Evolutionary conservation across 2,113 vertebrate genomes (phyloP), one percentile per base, ranked within the genome.

Genomic region (Spilogale gracilis): DNA sequence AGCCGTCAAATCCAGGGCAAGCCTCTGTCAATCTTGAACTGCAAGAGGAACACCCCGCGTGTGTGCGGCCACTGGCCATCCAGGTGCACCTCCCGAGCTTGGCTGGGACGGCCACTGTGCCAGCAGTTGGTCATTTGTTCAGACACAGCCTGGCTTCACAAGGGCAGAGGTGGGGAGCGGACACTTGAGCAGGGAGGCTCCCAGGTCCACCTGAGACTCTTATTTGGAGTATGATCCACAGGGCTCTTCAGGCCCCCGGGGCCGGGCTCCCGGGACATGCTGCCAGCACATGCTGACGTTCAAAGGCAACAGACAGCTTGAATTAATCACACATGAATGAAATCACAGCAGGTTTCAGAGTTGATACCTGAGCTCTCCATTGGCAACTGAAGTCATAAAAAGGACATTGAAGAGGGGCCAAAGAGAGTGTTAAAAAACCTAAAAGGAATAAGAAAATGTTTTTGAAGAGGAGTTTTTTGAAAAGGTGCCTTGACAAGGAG

Each of bases 381-480:
- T 78, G 94, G 91, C 65, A 87, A 73, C 48, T 60, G 52, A 69
- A 93, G 85, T 87, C 61, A 65, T 93, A 48, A 94, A 94, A 85
- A 78, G 30, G 30, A 20, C 73, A 92, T 8, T 94, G 96, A 94
- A 83, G 65, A 87, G 43, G 21, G 45, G 84, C 95, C 92, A 92
- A 71, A 89, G 73, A 93, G 65, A 94, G 54, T 90, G 94, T 82
- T 93, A 89, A 78, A 79, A 94, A 94, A 80, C 27, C 73, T 86
- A 21, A 83, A 67, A 92, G 56, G 63, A 97, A 80, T 61, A 79
- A 91, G 94, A 90, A 92, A 89, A 80, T 38, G 32, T 21, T 58
- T 60, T 87, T 88, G 89, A 93, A 94, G 85, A 87, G 58, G 52
- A 48, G 16, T 56, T 45, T 86, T 94, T 83, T 65, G 69, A 88